Conservation (phyloP, 2,888 invertebrate species). For the Drosophila quinaria region DNA sequence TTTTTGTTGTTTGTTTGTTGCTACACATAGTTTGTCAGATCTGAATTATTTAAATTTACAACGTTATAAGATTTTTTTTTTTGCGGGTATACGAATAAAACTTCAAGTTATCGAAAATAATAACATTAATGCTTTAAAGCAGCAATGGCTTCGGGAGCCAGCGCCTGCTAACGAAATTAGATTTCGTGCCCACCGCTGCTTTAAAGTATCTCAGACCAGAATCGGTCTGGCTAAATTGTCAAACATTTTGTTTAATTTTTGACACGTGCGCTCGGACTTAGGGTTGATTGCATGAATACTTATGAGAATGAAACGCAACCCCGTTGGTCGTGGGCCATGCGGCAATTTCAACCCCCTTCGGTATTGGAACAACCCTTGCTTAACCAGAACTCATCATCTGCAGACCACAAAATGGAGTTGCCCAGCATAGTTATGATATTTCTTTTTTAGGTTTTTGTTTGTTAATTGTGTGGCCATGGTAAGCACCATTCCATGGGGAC, state of each 20-base stretch:
- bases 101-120: no score
- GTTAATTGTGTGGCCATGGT: background rate
- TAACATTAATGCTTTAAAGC: no score
- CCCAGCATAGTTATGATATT: background rate
- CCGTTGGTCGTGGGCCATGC: slow-evolving; percentile 32
- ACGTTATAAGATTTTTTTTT: no score
- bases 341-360: slow-evolving; percentile 47
- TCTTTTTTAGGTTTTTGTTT: no score
- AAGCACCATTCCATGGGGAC: slow-evolving; percentile 48
- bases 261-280: slow-evolving; percentile 59
- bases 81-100: no score
- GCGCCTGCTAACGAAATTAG: no score
- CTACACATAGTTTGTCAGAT: no score
- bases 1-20: no score
- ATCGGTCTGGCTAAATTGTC: slow-evolving; percentile 46
- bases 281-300: slow-evolving; percentile 54
- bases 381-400: slow-evolving; percentile 9
- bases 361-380: slow-evolving; percentile 43
- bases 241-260: slow-evolving; percentile 71
- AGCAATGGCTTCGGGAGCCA: no score
- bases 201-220: no score
- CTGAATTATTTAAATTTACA: no score
- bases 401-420: slow-evolving; percentile 49
- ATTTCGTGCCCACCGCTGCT: no score
- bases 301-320: slow-evolving; percentile 44